Evolutionary conservation across 1,140 invertebrate genomes (phyloP), one percentile per base, ranked within the genome.

Genomic region (Neotoxoptera formosana): DNA sequence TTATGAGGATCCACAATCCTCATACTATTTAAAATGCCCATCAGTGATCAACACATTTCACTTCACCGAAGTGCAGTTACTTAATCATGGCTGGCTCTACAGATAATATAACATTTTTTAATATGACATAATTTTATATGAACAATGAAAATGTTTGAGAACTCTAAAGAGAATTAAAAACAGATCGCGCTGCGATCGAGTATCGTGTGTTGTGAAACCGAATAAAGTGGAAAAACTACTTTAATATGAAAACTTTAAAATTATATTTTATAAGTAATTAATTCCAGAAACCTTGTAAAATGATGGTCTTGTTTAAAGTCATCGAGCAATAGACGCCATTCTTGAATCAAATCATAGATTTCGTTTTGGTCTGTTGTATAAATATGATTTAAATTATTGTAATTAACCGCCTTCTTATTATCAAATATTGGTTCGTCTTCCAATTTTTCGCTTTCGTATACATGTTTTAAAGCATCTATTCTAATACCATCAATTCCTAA

Each of bases 401-500:
- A 93, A 48, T 91, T 41, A 11, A 47, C 17, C 1, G 53, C 41
- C 17, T 7, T 48, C 25, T 48, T 45, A 14, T 23, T 36, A 47
- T 90, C 34, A 25, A 83, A 20, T 11, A 89, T 51, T 11, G 94
- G 94, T 81, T 96, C 95, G 93, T 96, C 95, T 0, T 93, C 41
- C 20, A 95, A 95, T 53, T 94, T 95, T 93, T 60, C 93, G 92
- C 95, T 95, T 94, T 96, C 96, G 93, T 95, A 95, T 83, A 96
- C 67, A 89, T 95, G 95, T 81, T 95, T 95, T 20, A 96, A 95
- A 94, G 96, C 96, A 94, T 97, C 96, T 3, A 98, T 95, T 90
- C 97, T 95, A 94, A 97, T 97, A 0, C 97, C 97, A 94, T 97
- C 96, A 0, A 97, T 96, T 11, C 97, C 97, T 94, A 96, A 95